Evolutionary conservation across 2,113 vertebrate genomes (phyloP), one percentile per base, ranked within the genome.

Genomic region (Aspidoscelis tigris): DNA sequence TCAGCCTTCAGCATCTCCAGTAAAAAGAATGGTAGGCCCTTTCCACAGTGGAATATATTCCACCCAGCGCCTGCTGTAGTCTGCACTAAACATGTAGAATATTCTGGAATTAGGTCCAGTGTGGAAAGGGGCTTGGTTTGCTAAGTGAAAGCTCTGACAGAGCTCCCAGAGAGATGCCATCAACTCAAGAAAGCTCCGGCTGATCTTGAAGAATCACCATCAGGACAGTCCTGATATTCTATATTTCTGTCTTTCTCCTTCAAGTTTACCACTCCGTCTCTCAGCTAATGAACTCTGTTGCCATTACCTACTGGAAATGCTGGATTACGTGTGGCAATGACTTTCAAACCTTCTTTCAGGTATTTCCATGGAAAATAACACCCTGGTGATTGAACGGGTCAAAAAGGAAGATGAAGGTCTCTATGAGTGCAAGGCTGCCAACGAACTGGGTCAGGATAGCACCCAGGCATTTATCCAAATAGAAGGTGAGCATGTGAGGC

Each of bases 381-480:
- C 89, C 20, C 93, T 98, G 91, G 95, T 95, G 82, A 98, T 98
- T 4, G 97, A 98, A 81, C 93, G 98, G 87, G 96, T 98, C 87
- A 98, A 98, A 90, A 98, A 98, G 90, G 97, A 98, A 0, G 98
- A 98, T 0, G 98, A 98, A 87, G 98, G 98, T 39, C 88, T 96
- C 50, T 99, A 99, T 0, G 95, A 97, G 90, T 99, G 98, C 87
- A 79, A 24, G 7, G 98, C 97, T 4, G 93, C 85, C 71, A 99
- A 98, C 0, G 92, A 90, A 4, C 89, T 96, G 93, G 98, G 98
- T 21, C 86, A 90, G 18, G 96, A 92, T 71, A 97, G 93, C 82
- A 96, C 97, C 0, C 95, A 95, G 11, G 97, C 98, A 4, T 92
- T 96, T 65, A 94, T 98, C 77, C 96, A 91, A 69, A 97, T 99